phyloP scores from a whole-genome alignment of 2,888 invertebrate genomes.

The Parapristionchus giblindavisi region DNA sequence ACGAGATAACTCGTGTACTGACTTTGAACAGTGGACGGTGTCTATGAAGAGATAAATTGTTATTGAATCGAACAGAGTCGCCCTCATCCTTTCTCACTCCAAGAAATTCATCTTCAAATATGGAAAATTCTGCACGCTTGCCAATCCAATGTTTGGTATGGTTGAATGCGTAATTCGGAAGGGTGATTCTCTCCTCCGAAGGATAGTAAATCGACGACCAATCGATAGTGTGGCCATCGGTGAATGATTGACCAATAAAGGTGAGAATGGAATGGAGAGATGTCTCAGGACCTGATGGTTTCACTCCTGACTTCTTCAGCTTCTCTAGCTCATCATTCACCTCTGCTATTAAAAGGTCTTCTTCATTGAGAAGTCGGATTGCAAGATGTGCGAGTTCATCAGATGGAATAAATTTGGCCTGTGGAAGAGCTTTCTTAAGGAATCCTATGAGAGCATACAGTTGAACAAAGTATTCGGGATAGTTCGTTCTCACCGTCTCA shows the following conservation, averaged over 20 bases:
- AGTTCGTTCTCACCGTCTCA: background rate
- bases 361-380: too few relatives aligned
- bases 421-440: background rate
- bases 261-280: conserved; percentile 41
- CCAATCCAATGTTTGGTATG: conserved; percentile 52
- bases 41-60: conserved; percentile 46
- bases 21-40: conserved; percentile 51
- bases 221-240: conserved; percentile 48
- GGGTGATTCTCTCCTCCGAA: conserved; percentile 37
- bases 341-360: too few relatives aligned
- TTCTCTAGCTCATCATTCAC: background rate
- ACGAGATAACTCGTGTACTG: background rate
- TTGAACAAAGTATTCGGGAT: background rate
- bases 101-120: conserved; percentile 57
- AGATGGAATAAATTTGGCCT: background rate
- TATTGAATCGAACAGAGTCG: conserved; percentile 46
- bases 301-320: background rate
- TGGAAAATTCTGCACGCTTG: conserved; percentile 38
- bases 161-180: conserved; percentile 62
- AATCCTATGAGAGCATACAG: background rate
- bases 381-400: background rate
- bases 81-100: conserved; percentile 49
- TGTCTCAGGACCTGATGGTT: background rate
- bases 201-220: conserved; percentile 51
- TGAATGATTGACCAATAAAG: conserved; percentile 41